Percentiles rank a stretch among this genome's conserved stretches.
These are phyloP conservation scores for Hylaea fasciaria DNA, from an alignment of 2,888 invertebrate genomes.

Conservation along the genomic window DNA sequence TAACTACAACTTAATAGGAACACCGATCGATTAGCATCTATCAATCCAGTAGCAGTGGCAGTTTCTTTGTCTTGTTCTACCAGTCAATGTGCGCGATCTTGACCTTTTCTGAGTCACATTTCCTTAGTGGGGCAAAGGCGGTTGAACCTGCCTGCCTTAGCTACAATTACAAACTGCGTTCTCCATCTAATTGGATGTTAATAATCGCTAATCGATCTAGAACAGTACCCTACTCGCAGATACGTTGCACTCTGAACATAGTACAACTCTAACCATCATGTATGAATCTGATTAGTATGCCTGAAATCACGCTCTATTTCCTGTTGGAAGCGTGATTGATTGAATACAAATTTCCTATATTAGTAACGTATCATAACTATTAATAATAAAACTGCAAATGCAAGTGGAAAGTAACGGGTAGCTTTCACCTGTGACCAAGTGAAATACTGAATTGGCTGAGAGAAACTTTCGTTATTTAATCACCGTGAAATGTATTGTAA, in stretches of 20 bases:
- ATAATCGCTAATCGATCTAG: constrained; percentile 53
- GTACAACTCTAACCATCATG: not conserved
- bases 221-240: constrained; percentile 44
- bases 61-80: constrained; percentile 53
- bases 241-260: constrained; percentile 24
- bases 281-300: constrained; percentile 20
- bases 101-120: constrained; percentile 73
- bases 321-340: constrained; percentile 7
- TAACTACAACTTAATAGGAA: constrained; percentile 20
- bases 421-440: constrained; percentile 13
- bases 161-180: constrained; percentile 43
- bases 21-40: not conserved
- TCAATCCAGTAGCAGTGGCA: not conserved
- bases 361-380: not conserved
- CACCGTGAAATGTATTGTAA: constrained; percentile 6
- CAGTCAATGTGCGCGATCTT: constrained; percentile 53
- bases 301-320: constrained; percentile 10
- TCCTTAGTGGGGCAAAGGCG: constrained; percentile 70
- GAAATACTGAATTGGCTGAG: constrained; percentile 8
- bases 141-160: constrained; percentile 59
- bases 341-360: not conserved
- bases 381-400: not conserved
- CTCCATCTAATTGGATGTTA: constrained; percentile 57
- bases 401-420: constrained; percentile 5
- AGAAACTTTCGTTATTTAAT: constrained; percentile 12